A percentile compares a stretch with the other conserved stretches of the same genome.
phyloP scores from a whole-genome alignment of 2,797 vertebrate genomes.

The Manis crassicaudata region DNA sequence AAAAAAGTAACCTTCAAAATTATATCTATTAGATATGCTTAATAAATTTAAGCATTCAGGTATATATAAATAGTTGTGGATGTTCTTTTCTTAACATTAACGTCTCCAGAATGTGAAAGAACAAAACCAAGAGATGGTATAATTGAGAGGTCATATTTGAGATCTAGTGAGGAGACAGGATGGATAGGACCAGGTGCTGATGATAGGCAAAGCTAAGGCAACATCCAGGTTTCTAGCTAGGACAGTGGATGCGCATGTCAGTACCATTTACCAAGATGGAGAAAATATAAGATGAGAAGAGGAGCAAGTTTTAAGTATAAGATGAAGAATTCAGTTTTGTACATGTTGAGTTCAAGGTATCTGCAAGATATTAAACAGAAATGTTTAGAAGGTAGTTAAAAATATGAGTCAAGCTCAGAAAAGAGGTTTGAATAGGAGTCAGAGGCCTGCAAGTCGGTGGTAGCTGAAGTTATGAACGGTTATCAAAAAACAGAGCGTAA shows the following conservation, averaged over 20 bases:
- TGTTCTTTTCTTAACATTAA: not conserved
- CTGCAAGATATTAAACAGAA: not conserved
- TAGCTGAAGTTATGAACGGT: not conserved
- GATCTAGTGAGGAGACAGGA: not conserved
- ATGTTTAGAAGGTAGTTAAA: not conserved
- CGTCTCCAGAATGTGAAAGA: not conserved
- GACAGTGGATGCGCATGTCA: not conserved
- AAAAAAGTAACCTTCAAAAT: too few relatives aligned
- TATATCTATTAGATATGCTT: not conserved
- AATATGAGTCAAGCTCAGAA: not conserved
- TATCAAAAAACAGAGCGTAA: not conserved
- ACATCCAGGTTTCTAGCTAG: not conserved
- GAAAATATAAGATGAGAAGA: not conserved
- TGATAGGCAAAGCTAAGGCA: not conserved
- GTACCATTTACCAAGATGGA: not conserved
- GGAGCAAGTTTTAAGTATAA: not conserved
- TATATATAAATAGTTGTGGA: not conserved
- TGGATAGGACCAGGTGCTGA: not conserved
- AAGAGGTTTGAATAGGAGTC: not conserved
- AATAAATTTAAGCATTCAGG: conserved; percentile 26
- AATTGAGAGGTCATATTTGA: not conserved
- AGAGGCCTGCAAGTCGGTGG: not conserved
- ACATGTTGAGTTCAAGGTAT: not conserved
- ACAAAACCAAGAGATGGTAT: not conserved
- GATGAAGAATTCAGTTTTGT: not conserved